These are phyloP conservation scores for Branchipolynoe longqiensis DNA, from an alignment of 2,888 invertebrate species.

Conservation along the genomic window DNA sequence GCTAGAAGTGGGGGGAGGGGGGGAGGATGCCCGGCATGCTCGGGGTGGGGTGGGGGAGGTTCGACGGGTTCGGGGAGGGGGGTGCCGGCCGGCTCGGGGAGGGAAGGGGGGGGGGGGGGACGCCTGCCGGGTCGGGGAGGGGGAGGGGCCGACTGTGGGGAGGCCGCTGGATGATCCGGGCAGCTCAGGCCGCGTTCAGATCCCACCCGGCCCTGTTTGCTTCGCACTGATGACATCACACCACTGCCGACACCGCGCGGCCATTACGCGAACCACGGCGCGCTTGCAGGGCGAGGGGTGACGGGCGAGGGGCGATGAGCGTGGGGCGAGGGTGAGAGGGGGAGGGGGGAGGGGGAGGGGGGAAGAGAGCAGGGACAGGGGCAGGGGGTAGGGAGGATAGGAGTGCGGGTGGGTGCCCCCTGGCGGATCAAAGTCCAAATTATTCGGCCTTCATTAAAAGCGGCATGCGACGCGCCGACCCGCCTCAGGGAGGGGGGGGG, in stretches of 20 bases:
- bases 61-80: too few species aligned
- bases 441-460: constrained; percentile 54
- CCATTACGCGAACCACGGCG: constrained; percentile 4
- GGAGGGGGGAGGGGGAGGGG: too few species aligned
- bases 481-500: not conserved
- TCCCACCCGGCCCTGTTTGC: constrained; percentile 29
- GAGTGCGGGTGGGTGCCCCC: too few species aligned
- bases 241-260: constrained; percentile 5
- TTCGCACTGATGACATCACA: constrained; percentile 47
- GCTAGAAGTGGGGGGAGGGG: too few species aligned
- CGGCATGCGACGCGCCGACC: constrained; percentile 15
- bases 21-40: too few species aligned
- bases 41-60: too few species aligned
- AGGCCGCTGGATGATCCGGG: not conserved
- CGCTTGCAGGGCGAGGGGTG: too few species aligned
- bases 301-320: too few species aligned
- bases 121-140: not conserved
- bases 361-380: too few species aligned
- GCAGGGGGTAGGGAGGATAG: too few species aligned
- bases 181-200: constrained; percentile 11
- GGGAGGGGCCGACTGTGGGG: not conserved
- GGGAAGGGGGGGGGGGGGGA: not conserved
- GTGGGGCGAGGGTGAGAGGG: too few species aligned
- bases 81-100: not conserved
- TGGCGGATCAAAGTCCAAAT: constrained; percentile 45